Conservation (phyloP, 2,888 invertebrate genomes). For the Mesoligia furuncula region DNA sequence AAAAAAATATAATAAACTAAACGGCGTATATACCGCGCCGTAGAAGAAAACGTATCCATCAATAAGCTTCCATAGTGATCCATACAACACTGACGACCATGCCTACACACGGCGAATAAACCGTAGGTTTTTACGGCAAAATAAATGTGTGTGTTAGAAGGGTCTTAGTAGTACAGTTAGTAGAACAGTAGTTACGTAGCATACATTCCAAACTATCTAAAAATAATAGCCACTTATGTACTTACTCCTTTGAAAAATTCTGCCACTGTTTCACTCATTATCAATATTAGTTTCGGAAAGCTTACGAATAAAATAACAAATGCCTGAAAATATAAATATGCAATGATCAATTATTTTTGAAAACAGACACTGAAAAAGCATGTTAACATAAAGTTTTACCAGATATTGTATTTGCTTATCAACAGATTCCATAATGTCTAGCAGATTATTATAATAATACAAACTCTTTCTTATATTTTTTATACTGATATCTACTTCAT, state of each 20-base stretch:
- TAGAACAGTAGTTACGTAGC: background rate
- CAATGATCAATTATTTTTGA: background rate
- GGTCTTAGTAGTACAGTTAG: too few species aligned
- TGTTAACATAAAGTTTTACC: background rate
- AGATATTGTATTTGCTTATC: background rate
- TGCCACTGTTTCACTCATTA: background rate
- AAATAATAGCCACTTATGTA: background rate
- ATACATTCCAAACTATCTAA: background rate
- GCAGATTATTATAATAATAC: conserved; percentile 38
- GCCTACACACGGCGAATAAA: too few species aligned
- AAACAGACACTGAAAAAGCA: conserved; percentile 8
- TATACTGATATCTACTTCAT: background rate
- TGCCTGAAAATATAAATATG: too few species aligned
- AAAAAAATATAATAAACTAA: too few species aligned
- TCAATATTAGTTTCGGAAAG: background rate
- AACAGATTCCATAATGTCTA: background rate
- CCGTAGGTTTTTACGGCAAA: too few species aligned
- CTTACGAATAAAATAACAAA: background rate
- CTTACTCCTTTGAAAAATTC: background rate
- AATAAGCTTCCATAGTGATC: too few species aligned
- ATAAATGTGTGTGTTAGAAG: too few species aligned
- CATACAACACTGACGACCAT: too few species aligned
- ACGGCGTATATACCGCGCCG: too few species aligned
- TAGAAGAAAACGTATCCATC: too few species aligned
- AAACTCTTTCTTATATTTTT: conserved; percentile 36